phyloP scores from a whole-genome alignment of 2,113 vertebrate species.

The Cynoglossus semilaevis region DNA sequence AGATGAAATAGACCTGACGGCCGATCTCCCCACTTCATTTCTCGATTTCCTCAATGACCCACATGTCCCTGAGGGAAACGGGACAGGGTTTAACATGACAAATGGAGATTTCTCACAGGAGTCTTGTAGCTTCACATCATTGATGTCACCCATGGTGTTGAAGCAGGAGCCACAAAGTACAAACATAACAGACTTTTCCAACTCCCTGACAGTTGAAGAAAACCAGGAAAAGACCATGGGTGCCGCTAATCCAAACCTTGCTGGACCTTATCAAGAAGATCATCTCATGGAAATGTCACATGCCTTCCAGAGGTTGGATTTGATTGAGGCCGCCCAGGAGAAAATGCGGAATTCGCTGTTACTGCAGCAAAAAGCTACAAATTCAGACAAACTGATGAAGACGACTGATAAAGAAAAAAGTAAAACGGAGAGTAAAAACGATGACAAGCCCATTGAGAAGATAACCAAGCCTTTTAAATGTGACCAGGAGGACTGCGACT shows the following conservation, averaged over 20 bases:
- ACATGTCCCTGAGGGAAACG: constrained; percentile 69
- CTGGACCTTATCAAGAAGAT: constrained; percentile 74
- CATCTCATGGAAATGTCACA: constrained; percentile 87
- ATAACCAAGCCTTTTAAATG: constrained; percentile 91
- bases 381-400: constrained; percentile 59
- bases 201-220: constrained; percentile 39
- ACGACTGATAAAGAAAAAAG: constrained; percentile 57
- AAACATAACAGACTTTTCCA: constrained; percentile 59
- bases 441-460: constrained; percentile 70
- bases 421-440: constrained; percentile 51
- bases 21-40: constrained; percentile 87
- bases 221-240: constrained; percentile 55
- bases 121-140: constrained; percentile 57
- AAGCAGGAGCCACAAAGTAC: constrained; percentile 65
- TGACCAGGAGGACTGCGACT: constrained; percentile 86
- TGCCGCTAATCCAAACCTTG: constrained; percentile 21
- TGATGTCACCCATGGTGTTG: constrained; percentile 53
- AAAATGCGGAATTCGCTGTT: constrained; percentile 52
- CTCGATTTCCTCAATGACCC: constrained; percentile 92
- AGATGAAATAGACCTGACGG: constrained; percentile 89
- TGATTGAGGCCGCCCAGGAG: constrained; percentile 79
- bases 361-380: constrained; percentile 51
- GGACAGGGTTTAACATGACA: constrained; percentile 55
- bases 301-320: constrained; percentile 86
- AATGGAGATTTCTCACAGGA: constrained; percentile 72